Percentiles rank a stretch among this genome's conserved stretches.
These are phyloP conservation scores for Drosophila rhopaloa DNA, from an alignment of 1,140 invertebrate species.

Conservation along the genomic window DNA sequence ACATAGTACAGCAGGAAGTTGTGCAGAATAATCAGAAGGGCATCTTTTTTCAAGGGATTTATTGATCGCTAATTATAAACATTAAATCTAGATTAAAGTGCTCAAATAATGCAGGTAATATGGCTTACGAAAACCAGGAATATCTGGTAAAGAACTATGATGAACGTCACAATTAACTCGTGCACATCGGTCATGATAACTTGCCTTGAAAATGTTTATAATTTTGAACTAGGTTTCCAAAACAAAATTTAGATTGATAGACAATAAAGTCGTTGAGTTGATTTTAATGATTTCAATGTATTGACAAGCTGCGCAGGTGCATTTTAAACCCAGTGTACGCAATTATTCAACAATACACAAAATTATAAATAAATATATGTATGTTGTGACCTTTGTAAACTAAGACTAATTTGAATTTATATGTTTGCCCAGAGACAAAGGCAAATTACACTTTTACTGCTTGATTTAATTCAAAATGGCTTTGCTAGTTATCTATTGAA, in stretches of 20 bases:
- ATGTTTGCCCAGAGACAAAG: not conserved
- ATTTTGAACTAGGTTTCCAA: constrained; percentile 9
- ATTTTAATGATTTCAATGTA: not conserved
- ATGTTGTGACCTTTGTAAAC: not conserved
- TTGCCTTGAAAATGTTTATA: not conserved
- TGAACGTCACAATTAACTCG: constrained; percentile 28
- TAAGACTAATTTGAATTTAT: not conserved
- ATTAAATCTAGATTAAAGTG: no score
- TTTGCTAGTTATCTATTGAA: not conserved
- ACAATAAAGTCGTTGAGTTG: constrained; percentile 7
- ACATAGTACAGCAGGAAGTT: constrained; percentile 54
- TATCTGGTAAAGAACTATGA: constrained; percentile 36
- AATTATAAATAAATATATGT: not conserved
- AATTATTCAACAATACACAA: not conserved
- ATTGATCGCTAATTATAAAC: constrained; percentile 30
- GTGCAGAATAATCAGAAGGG: constrained; percentile 49
- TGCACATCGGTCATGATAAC: constrained; percentile 41
- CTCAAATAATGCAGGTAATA: no score
- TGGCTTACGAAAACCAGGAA: constrained; percentile 28
- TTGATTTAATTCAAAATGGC: not conserved
- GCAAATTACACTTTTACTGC: not conserved
- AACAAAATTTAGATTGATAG: not conserved
- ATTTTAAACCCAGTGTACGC: not conserved
- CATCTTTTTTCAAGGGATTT: constrained; percentile 46
- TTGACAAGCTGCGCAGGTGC: no score